Evolutionary conservation across 2,888 invertebrate genomes (phyloP).

Genomic region (Iselma pallidipennis): DNA sequence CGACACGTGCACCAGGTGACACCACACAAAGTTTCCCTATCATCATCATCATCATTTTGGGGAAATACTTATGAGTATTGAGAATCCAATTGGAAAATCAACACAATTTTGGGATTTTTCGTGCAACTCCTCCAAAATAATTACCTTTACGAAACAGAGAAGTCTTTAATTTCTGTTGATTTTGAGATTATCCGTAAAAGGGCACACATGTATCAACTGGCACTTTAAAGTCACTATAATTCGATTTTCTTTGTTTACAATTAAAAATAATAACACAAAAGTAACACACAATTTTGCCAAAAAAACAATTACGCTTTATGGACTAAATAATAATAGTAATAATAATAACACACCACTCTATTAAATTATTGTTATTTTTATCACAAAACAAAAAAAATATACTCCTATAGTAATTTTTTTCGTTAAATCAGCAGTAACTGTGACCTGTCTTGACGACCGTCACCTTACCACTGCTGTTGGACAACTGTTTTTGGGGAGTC

Average conservation of each 20-base stretch:
- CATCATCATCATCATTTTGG: not conserved
- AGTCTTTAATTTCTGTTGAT: not conserved
- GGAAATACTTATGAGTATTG: not conserved
- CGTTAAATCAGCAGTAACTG: conserved; percentile 51
- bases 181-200: conserved; percentile 12
- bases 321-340: not conserved
- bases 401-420: too few species aligned
- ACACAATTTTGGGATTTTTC: too few species aligned
- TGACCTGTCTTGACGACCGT: conserved; percentile 49
- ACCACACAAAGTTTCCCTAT: not conserved
- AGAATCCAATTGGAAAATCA: not conserved
- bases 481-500: conserved; percentile 42
- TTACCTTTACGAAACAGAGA: not conserved
- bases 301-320: too few species aligned
- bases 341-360: not conserved
- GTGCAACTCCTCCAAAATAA: not conserved
- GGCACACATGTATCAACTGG: conserved; percentile 8
- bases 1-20: conserved; percentile 14
- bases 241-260: not conserved
- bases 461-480: conserved; percentile 56
- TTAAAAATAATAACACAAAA: not conserved
- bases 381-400: conserved; percentile 3
- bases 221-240: not conserved
- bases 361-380: not conserved
- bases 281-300: not conserved